phyloP scores from a whole-genome alignment of 2,113 vertebrate species.

The Triplophysa tibetana region DNA sequence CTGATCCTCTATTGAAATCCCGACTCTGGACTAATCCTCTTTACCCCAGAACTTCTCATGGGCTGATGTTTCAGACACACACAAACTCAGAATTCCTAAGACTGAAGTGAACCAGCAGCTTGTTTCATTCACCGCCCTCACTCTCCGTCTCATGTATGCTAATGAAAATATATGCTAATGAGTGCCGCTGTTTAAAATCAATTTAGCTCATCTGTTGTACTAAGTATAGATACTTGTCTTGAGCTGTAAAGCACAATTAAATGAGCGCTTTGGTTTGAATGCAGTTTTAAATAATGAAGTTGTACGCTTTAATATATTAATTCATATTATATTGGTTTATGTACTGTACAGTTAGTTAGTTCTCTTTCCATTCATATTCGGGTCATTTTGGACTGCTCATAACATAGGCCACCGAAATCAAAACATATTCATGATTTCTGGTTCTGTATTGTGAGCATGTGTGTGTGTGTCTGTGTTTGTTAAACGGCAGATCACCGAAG shows the following conservation, averaged over 20 bases:
- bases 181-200: slow-evolving; percentile 37
- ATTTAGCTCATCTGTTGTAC: slow-evolving; percentile 26
- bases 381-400: background rate
- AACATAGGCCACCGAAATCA: background rate
- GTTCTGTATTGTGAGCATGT: slow-evolving; percentile 40
- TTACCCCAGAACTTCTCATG: slow-evolving; percentile 32
- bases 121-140: background rate
- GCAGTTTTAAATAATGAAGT: slow-evolving; percentile 8
- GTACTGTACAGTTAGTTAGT: background rate
- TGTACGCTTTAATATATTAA: background rate
- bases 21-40: slow-evolving; percentile 42
- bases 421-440: background rate
- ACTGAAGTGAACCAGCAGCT: slow-evolving; percentile 5
- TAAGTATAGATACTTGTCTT: background rate
- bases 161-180: slow-evolving; percentile 46
- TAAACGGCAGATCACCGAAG: slow-evolving; percentile 51
- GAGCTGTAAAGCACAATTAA: background rate
- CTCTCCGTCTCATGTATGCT: slow-evolving; percentile 15
- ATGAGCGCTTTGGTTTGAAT: background rate
- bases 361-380: background rate
- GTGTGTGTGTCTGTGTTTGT: slow-evolving; percentile 27
- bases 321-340: background rate
- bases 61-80: slow-evolving; percentile 5
- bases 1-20: slow-evolving; percentile 4
- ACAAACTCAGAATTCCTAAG: background rate